These are phyloP conservation scores for Acanthoscelides obtectus DNA, from an alignment of 2,888 invertebrate species.

Conservation along the genomic window DNA sequence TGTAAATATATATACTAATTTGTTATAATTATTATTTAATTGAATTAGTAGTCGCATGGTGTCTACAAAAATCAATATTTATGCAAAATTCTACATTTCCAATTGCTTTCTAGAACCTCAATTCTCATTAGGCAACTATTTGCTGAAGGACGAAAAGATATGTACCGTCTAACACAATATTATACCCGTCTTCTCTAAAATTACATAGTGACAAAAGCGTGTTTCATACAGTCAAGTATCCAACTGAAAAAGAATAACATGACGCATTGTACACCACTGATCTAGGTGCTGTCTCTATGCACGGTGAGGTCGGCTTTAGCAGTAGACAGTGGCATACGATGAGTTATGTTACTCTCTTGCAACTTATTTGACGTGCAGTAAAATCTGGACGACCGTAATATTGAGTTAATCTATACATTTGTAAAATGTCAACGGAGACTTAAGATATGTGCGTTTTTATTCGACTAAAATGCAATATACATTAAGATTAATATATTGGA, in stretches of 20 bases:
- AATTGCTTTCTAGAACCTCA: background rate
- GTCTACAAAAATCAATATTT: background rate
- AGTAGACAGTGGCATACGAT: too few relatives aligned
- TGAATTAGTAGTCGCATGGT: background rate
- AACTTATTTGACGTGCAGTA: background rate
- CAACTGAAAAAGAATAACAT: too few relatives aligned
- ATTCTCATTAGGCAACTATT: background rate
- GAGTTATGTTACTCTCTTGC: background rate
- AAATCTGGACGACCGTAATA: background rate
- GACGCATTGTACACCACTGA: too few relatives aligned
- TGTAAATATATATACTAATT: constrained; percentile 27
- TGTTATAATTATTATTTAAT: constrained; percentile 8
- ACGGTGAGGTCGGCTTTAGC: too few relatives aligned
- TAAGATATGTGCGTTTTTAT: background rate
- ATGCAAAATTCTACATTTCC: background rate
- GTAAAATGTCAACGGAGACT: background rate
- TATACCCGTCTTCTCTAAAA: background rate
- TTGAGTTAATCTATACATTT: background rate
- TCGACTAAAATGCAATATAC: background rate
- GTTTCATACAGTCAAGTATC: too few relatives aligned
- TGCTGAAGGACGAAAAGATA: background rate
- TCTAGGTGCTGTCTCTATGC: too few relatives aligned
- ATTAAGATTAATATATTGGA: background rate
- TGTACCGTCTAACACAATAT: background rate
- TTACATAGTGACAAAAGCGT: background rate